These are phyloP conservation scores for Rotaria sp. DNA, from an alignment of 2,888 invertebrate species.

Conservation along the genomic window DNA sequence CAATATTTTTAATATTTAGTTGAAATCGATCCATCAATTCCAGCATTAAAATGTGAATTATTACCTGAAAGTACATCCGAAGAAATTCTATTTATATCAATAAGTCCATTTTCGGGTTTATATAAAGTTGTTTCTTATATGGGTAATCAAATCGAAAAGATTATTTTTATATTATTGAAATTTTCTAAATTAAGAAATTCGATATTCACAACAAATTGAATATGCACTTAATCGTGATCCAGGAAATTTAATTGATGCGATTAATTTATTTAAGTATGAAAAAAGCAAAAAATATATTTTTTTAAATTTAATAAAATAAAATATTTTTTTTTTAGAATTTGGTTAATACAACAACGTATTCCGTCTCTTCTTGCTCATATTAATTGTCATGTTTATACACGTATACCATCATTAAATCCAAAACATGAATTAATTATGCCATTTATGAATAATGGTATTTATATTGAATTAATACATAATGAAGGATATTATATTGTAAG, in stretches of 20 bases:
- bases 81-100: not conserved
- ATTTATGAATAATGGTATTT: not conserved
- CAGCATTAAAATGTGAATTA: conserved; percentile 17
- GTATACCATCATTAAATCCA: conserved; percentile 6
- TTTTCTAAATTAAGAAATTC: not conserved
- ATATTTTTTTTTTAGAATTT: not conserved
- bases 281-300: not conserved
- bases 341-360: conserved; percentile 30
- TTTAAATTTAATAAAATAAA: not conserved
- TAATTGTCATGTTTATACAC: conserved; percentile 7
- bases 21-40: conserved; percentile 14
- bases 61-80: conserved; percentile 6
- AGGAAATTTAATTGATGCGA: not conserved
- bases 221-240: conserved; percentile 9
- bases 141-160: not conserved
- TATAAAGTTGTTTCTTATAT: conserved; percentile 9
- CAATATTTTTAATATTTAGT: not conserved
- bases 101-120: conserved; percentile 18
- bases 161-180: not conserved
- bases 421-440: conserved; percentile 10
- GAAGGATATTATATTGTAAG: conserved; percentile 26
- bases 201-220: conserved; percentile 23
- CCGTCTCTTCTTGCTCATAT: not conserved
- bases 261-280: conserved; percentile 26
- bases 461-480: conserved; percentile 11